A percentile compares a stretch with the other conserved stretches of the same genome.
Evolutionary conservation across 2,797 vertebrate genomes (phyloP).

Genomic region (Corythornis leucogaster): DNA sequence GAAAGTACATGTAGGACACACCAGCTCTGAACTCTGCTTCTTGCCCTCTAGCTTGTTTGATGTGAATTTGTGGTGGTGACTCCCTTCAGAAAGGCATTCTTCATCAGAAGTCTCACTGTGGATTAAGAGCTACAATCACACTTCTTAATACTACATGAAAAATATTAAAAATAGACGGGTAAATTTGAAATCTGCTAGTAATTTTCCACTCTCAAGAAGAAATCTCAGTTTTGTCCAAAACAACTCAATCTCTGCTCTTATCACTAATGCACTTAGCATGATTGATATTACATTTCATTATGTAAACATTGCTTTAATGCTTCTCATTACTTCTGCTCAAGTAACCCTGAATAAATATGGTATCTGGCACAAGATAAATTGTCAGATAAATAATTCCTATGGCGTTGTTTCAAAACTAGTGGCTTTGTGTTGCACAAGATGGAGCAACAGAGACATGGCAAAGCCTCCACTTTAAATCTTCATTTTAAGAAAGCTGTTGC

Average conservation of each 20-base stretch:
- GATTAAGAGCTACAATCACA: neutral
- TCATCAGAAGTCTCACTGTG: neutral
- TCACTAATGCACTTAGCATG: slow-evolving; percentile 41
- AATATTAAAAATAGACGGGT: neutral
- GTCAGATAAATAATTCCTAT: neutral
- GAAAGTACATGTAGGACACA: neutral
- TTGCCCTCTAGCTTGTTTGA: neutral
- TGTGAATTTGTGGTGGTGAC: neutral
- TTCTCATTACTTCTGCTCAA: slow-evolving; percentile 74
- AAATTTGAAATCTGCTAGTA: slow-evolving; percentile 6
- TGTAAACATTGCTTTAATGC: slow-evolving; percentile 67
- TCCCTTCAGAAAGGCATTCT: neutral
- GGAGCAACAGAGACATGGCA: slow-evolving; percentile 12
- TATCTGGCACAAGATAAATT: slow-evolving; percentile 49
- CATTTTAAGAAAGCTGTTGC: neutral
- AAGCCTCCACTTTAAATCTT: neutral
- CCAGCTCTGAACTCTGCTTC: neutral
- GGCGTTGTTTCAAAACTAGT: slow-evolving; percentile 54
- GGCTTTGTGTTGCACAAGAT: slow-evolving; percentile 44
- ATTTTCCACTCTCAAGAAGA: slow-evolving; percentile 55
- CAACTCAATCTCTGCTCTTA: slow-evolving; percentile 39
- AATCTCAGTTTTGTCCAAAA: slow-evolving; percentile 47
- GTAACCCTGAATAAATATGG: slow-evolving; percentile 68
- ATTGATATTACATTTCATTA: slow-evolving; percentile 65
- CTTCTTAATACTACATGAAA: neutral